Base-by-base conservation (phyloP, 2,113 vertebrate species). In the Corythornis cristatus region DNA sequence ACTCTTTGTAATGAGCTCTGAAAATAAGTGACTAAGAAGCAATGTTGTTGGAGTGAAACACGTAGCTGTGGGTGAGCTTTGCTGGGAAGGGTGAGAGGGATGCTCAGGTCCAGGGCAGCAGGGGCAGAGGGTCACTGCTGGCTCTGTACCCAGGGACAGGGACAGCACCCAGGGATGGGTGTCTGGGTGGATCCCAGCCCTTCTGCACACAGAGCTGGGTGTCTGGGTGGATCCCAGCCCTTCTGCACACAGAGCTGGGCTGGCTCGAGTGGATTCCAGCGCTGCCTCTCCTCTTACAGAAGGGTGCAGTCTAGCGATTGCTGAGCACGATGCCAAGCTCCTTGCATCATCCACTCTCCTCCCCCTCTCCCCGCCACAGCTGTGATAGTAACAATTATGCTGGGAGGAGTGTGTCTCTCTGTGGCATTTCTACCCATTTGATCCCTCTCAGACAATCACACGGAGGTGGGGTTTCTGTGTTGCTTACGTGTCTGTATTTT, bases 301-400 rank as follows among this genome's bases (percentile, higher is more conserved):
- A 42, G 73, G 65, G 53, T 7, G 58, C 89, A 67, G 29, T 8
- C 72, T 4, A 40, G 84, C 12, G 37, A 13, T 8, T 5, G 5
- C 86, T 11, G 13, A n/a, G 62, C n/a, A 1, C 0, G 28, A 12
- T 73, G 84, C 95, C 93, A 50, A 88, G 73, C 31, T 17, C 71
- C 89, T 93, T 93, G 92, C 96, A 93, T 96, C 96, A 96, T 89
- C 89, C 45, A 1, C 67, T 53, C 85, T 71, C 88, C 93, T 58
- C 88, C 90, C 46, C 42, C 88, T 64, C 40, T 13, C 64, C 8
- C 73, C 79, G 17, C 75, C 84, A 1, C 89, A 72, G 93, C 96
- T 70, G 91, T 50, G 42, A 60, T 23, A 28, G 87, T 35, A 60
- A 54, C 96, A 85, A 53, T 73, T 48, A 61, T 2, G 72, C 66